Evolutionary conservation across 2,888 invertebrate genomes (phyloP).

Genomic region (Yponomeuta cagnagella): DNA sequence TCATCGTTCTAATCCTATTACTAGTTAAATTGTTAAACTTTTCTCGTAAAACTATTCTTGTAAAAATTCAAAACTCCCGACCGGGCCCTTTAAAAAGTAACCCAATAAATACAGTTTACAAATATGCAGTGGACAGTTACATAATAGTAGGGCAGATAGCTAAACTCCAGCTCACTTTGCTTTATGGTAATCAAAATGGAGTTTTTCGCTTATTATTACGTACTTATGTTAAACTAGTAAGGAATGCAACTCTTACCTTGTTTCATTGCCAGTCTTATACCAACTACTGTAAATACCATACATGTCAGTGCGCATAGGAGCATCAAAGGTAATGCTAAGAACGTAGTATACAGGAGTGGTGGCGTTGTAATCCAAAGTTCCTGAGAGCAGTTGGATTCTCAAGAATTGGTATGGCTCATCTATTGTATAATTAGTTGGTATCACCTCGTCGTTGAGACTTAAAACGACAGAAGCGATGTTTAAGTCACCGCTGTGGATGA

Average conservation of each 20-base stretch:
- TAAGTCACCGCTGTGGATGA: slow-evolving; percentile 46
- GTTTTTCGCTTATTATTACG: too few species aligned
- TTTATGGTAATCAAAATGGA: too few species aligned
- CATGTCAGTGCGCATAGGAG: slow-evolving; percentile 55
- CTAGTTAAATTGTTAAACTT: too few species aligned
- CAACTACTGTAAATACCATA: slow-evolving; percentile 62
- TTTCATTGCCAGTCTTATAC: slow-evolving; percentile 40
- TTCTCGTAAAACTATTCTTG: too few species aligned
- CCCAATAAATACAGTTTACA: too few species aligned
- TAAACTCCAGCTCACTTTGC: too few species aligned
- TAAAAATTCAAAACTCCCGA: too few species aligned
- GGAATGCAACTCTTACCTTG: slow-evolving; percentile 33
- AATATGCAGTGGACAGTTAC: too few species aligned
- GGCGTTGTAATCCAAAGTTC: slow-evolving; percentile 32
- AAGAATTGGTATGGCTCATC: slow-evolving; percentile 43
- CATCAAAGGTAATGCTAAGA: slow-evolving; percentile 39
- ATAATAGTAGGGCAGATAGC: too few species aligned
- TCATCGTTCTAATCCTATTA: too few species aligned
- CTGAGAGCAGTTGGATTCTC: slow-evolving; percentile 27
- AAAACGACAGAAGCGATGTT: slow-evolving; percentile 45
- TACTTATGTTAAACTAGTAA: not conserved
- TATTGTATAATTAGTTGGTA: slow-evolving; percentile 24
- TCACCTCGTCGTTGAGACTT: slow-evolving; percentile 36
- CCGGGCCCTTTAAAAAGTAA: too few species aligned
- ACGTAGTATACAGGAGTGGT: slow-evolving; percentile 31